Conservation (phyloP, 2,888 invertebrate species). For the Metallyticus violacea region DNA sequence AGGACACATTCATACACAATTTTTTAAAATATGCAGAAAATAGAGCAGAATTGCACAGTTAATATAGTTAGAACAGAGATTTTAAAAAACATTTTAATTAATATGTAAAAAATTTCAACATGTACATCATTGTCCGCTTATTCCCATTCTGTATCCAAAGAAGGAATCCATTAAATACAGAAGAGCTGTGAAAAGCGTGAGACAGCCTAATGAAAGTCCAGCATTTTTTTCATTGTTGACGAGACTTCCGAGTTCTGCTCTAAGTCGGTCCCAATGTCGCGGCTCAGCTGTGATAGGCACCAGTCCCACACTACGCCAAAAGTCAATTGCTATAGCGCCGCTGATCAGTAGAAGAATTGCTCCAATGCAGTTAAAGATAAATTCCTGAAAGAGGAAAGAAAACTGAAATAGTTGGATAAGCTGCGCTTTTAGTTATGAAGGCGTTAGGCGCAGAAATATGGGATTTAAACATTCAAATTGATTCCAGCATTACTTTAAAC, state of each 20-base stretch:
- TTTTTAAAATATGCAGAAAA: too few species aligned
- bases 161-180: slow-evolving; percentile 30
- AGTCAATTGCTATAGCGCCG: slow-evolving; percentile 32
- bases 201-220: slow-evolving; percentile 30
- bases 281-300: slow-evolving; percentile 25
- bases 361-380: slow-evolving; percentile 28
- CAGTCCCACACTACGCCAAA: slow-evolving; percentile 31
- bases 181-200: slow-evolving; percentile 29
- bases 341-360: slow-evolving; percentile 25
- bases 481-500: too few species aligned
- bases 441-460: too few species aligned
- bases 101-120: too few species aligned
- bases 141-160: slow-evolving; percentile 30
- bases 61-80: too few species aligned
- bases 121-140: background rate
- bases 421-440: too few species aligned
- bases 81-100: too few species aligned
- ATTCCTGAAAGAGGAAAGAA: slow-evolving; percentile 18
- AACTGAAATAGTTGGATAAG: too few species aligned
- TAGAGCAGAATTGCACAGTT: too few species aligned
- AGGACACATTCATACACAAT: too few species aligned
- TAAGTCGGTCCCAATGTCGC: slow-evolving; percentile 22
- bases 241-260: slow-evolving; percentile 20
- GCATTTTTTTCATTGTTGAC: slow-evolving; percentile 25
- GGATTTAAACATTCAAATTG: too few species aligned